A percentile compares a stretch with the other conserved stretches of the same genome.
phyloP scores from a whole-genome alignment of 2,888 invertebrate species.

The Plutella xylostella region DNA sequence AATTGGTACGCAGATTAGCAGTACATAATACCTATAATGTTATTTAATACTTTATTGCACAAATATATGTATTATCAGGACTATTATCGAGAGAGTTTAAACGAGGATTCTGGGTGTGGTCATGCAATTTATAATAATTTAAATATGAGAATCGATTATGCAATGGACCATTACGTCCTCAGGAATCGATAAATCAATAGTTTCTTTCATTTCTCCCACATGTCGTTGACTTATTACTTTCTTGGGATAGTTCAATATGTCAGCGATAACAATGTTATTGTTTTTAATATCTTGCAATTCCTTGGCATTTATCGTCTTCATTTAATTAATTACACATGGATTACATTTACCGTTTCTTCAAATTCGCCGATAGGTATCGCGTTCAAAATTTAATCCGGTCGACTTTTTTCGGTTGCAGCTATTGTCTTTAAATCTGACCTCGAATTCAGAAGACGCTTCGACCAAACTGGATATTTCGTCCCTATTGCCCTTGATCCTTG shows the following conservation, averaged over 20 bases:
- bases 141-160: background rate
- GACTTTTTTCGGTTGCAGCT: constrained; percentile 27
- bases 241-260: constrained; percentile 41
- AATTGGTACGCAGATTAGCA: too few species aligned
- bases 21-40: too few species aligned
- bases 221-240: constrained; percentile 55
- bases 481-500: constrained; percentile 47
- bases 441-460: constrained; percentile 35
- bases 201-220: constrained; percentile 38
- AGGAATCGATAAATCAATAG: constrained; percentile 25
- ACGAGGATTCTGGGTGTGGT: too few species aligned
- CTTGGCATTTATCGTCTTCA: too few species aligned
- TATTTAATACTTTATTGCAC: too few species aligned
- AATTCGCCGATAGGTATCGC: constrained; percentile 17
- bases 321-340: background rate
- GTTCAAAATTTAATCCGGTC: constrained; percentile 17
- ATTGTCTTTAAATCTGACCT: constrained; percentile 34
- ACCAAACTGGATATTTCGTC: constrained; percentile 37
- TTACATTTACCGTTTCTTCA: constrained; percentile 29
- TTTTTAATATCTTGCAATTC: constrained; percentile 17
- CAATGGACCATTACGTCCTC: background rate
- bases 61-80: too few species aligned
- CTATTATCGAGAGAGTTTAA: too few species aligned
- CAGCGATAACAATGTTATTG: constrained; percentile 51
- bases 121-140: too few species aligned